Base-by-base conservation (phyloP, 1,140 invertebrate species). In the Bilobella aurantiaca region DNA sequence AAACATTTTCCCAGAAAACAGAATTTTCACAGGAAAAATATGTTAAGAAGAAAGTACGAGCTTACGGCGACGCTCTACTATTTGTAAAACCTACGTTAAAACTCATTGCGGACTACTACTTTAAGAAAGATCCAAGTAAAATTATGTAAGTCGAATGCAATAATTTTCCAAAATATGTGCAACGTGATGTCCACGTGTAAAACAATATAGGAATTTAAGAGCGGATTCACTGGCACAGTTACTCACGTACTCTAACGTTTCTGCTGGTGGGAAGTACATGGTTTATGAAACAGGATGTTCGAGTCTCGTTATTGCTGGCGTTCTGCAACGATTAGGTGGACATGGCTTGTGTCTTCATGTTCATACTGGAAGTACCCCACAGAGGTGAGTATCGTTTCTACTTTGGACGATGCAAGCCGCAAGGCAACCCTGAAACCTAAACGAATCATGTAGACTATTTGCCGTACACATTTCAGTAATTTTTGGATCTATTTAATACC, bases 11-110 rank as follows among this genome's bases (percentile, higher is more conserved):
- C 29, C 81, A 82, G 31, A 96, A 95, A 81, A 96, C 93, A 0
- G 89, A 89, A 74, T 96, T 87, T 76, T 90, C 92, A 0, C 91
- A 96, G 77, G 88, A 92, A 72, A 97, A 97, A 76, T 97, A 96
- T 76, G 82, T 97, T 5, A 88, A 86, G 58, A 96, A 96, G 75
- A 97, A 97, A 77, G 88, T 91, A 72, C 88, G 87, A 69, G 95
- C 95, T 76, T 95, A 94, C 77, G 88, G 84, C 75, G 86, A 89
- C 72, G 88, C 84, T 74, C 77, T 93, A 23, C 85, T 86, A 65
- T 82, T 93, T 34, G 77, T 85, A 18, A 85, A 82, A 74, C 90
- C 93, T 0, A 89, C 82, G 30, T 82, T 93, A 62, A 78, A 86
- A 57, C 75, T 87, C 1, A 77, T 96, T 29, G 79, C 85, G 21